Evolutionary conservation across 1,140 invertebrate species (phyloP).

Genomic region (Lithobius niger): DNA sequence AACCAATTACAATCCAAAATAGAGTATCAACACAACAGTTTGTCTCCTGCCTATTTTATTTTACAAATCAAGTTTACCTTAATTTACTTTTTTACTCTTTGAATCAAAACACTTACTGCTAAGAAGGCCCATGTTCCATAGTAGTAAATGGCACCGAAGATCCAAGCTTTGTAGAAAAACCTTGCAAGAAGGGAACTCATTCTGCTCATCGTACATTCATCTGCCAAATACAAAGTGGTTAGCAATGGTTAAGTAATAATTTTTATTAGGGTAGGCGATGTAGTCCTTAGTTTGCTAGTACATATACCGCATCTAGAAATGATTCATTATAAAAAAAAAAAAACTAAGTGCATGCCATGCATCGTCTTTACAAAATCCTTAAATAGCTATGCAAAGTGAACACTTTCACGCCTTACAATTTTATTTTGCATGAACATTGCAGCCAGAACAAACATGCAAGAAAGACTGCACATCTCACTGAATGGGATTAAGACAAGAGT

Average conservation of each 20-base stretch:
- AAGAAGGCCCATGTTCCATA: slow-evolving; percentile 32
- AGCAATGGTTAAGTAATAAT: too few species aligned
- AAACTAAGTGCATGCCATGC: too few species aligned
- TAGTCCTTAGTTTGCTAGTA: too few species aligned
- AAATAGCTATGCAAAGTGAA: too few species aligned
- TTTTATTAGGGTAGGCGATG: too few species aligned
- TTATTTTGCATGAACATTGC: too few species aligned
- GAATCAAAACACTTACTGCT: slow-evolving; percentile 19
- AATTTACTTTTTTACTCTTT: neutral
- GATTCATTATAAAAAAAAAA: too few species aligned
- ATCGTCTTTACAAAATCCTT: too few species aligned
- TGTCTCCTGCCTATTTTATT: neutral
- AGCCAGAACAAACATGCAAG: too few species aligned
- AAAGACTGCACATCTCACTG: neutral
- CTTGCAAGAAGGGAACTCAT: slow-evolving; percentile 29
- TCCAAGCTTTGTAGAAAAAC: slow-evolving; percentile 37
- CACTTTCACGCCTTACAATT: too few species aligned
- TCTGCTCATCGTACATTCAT: slow-evolving; percentile 30
- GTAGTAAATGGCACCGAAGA: slow-evolving; percentile 36
- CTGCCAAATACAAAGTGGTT: slow-evolving; percentile 18
- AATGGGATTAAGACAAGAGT: neutral
- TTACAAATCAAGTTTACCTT: neutral
- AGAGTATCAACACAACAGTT: neutral
- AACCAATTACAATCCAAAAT: neutral
- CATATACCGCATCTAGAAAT: too few species aligned